Percentiles rank a stretch among this genome's conserved stretches.
These are phyloP conservation scores for Pseudococcus longispinus DNA, from an alignment of 2,888 invertebrate species.

Conservation along the genomic window DNA sequence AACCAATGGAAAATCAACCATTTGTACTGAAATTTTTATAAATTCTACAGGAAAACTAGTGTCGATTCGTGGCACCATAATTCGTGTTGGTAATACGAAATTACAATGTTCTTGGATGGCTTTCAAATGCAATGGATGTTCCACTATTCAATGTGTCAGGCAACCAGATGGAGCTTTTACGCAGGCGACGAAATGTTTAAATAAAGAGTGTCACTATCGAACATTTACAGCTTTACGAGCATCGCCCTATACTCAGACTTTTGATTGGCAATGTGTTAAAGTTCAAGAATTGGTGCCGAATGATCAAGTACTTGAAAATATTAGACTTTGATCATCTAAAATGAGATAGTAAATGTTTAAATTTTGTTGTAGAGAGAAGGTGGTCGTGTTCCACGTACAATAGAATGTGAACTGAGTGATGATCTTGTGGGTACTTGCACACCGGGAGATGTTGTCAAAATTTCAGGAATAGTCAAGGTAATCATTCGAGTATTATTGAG, in stretches of 20 bases:
- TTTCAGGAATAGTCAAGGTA: constrained; percentile 86
- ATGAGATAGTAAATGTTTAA: background rate
- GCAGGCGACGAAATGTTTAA: constrained; percentile 69
- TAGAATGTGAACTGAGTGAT: constrained; percentile 84
- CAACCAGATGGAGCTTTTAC: constrained; percentile 72
- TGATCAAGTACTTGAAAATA: constrained; percentile 67
- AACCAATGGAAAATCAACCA: background rate
- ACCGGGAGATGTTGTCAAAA: constrained; percentile 86
- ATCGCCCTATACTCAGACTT: constrained; percentile 76
- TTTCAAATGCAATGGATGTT: constrained; percentile 77
- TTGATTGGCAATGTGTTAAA: constrained; percentile 81
- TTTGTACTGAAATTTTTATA: constrained; percentile 40
- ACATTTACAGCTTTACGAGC: constrained; percentile 71
- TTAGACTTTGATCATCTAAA: background rate
- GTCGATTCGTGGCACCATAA: constrained; percentile 83
- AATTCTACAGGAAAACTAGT: constrained; percentile 74
- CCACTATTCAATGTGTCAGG: constrained; percentile 70
- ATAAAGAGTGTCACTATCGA: constrained; percentile 67
- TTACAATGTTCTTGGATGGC: constrained; percentile 78
- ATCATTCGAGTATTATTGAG: background rate
- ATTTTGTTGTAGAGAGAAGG: constrained; percentile 68
- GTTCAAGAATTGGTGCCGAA: constrained; percentile 79
- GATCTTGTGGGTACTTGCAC: constrained; percentile 84
- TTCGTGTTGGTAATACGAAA: constrained; percentile 77
- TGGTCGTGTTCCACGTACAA: constrained; percentile 76